Evolutionary conservation across 2,797 vertebrate genomes (phyloP).

Genomic region (Lutjanus campechanus): DNA sequence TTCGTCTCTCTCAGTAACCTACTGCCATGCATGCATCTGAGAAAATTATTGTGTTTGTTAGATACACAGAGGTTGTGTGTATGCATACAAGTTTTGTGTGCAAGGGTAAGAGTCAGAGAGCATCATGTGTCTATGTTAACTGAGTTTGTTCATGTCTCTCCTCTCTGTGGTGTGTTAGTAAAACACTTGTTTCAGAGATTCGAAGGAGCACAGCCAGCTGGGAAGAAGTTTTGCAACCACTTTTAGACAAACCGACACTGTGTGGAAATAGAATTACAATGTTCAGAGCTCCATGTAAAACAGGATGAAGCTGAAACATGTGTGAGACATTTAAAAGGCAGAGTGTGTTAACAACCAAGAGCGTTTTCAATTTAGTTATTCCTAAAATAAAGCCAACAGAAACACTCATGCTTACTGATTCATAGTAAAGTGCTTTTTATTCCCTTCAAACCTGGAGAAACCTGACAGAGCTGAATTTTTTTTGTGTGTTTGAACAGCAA

Average conservation of each 20-base stretch:
- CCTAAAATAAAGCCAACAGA: slow-evolving; percentile 9
- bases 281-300: slow-evolving; percentile 35
- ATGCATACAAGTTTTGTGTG: not conserved
- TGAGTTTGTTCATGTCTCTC: slow-evolving; percentile 16
- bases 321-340: slow-evolving; percentile 25
- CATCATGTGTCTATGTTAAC: slow-evolving; percentile 16
- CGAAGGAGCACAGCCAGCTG: slow-evolving; percentile 24
- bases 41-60: not conserved
- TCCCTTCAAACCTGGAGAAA: not conserved
- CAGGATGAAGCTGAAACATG: slow-evolving; percentile 37
- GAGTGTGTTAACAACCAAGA: not conserved
- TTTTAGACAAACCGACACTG: slow-evolving; percentile 54
- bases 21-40: no score
- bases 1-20: no score
- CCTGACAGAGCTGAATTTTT: not conserved
- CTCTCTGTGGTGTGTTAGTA: slow-evolving; percentile 17
- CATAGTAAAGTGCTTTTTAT: not conserved
- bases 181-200: slow-evolving; percentile 15
- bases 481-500: not conserved
- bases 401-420: not conserved
- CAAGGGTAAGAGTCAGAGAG: slow-evolving; percentile 19
- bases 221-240: slow-evolving; percentile 26
- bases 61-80: not conserved
- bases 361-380: slow-evolving; percentile 9
- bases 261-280: slow-evolving; percentile 47